These are phyloP conservation scores for Iphiclides podalirius DNA, from an alignment of 2,888 invertebrate species.

Conservation along the genomic window DNA sequence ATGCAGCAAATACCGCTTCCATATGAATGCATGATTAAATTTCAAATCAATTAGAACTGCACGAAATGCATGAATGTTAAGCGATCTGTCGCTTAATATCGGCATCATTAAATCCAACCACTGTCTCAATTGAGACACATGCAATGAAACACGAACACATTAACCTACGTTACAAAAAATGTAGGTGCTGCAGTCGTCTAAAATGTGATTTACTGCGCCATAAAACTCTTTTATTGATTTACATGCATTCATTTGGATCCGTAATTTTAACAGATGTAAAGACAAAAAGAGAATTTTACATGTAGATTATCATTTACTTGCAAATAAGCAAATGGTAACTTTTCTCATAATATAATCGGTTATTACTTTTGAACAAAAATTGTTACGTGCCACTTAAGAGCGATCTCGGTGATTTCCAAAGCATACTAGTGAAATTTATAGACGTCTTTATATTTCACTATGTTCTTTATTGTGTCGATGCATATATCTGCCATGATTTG, in stretches of 20 bases:
- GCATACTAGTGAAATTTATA: no score
- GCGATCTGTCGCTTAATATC: slow-evolving; percentile 15
- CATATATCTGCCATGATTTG: no score
- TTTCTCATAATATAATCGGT: no score
- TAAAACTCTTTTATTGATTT: slow-evolving; percentile 14
- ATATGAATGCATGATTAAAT: background rate
- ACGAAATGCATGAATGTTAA: slow-evolving; percentile 13
- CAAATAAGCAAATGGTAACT: no score
- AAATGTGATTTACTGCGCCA: slow-evolving; percentile 15
- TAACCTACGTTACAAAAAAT: slow-evolving; percentile 29
- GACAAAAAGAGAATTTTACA: background rate
- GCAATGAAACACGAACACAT: slow-evolving; percentile 34
- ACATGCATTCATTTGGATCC: background rate
- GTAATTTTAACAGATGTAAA: background rate
- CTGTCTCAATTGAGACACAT: slow-evolving; percentile 32
- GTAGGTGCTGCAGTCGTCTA: slow-evolving; percentile 18
- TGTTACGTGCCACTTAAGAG: no score
- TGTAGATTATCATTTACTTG: no score
- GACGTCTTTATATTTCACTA: no score
- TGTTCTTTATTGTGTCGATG: no score
- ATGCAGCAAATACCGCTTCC: background rate
- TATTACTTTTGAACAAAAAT: no score
- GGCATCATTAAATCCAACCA: slow-evolving; percentile 32
- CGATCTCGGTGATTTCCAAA: no score
- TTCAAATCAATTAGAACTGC: background rate